phyloP scores from a whole-genome alignment of 1,140 invertebrate species.

The Drosophila mauritiana region DNA sequence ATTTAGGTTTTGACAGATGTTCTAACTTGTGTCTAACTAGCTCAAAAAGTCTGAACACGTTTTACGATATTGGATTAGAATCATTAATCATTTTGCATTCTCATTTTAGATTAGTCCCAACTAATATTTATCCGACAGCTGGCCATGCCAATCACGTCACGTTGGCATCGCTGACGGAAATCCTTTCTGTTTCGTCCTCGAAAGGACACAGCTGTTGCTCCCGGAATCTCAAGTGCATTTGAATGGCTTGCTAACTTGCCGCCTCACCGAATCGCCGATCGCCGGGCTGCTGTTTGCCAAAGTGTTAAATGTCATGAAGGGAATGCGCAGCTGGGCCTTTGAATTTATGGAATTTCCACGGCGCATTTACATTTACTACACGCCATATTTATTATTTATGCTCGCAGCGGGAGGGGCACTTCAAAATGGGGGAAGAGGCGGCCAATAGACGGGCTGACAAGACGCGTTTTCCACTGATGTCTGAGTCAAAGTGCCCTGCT shows the following conservation, averaged over 20 bases:
- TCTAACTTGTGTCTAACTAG: neutral
- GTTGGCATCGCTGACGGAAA: constrained; percentile 35
- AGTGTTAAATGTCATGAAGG: constrained; percentile 80
- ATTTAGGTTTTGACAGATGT: too few species aligned
- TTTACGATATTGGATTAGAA: neutral
- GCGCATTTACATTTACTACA: constrained; percentile 79
- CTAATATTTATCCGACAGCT: constrained; percentile 4
- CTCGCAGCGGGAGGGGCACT: neutral
- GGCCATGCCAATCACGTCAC: constrained; percentile 29
- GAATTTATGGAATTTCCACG: constrained; percentile 72
- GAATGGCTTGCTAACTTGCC: constrained; percentile 58
- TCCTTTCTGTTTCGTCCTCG: constrained; percentile 1
- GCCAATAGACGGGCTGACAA: constrained; percentile 57
- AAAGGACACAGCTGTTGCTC: constrained; percentile 76
- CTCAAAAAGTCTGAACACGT: neutral
- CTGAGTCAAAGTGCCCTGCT: constrained; percentile 3
- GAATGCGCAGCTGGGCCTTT: constrained; percentile 64
- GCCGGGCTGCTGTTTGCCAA: constrained; percentile 64
- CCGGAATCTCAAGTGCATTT: constrained; percentile 80
- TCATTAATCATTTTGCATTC: constrained; percentile 26
- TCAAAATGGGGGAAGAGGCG: neutral
- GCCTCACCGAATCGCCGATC: constrained; percentile 28
- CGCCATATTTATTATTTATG: constrained; percentile 78
- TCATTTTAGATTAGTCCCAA: neutral
- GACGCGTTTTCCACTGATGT: constrained; percentile 57